These are phyloP conservation scores for Petrocephalus microphthalmus DNA, from an alignment of 2,113 vertebrate species.

Conservation along the genomic window DNA sequence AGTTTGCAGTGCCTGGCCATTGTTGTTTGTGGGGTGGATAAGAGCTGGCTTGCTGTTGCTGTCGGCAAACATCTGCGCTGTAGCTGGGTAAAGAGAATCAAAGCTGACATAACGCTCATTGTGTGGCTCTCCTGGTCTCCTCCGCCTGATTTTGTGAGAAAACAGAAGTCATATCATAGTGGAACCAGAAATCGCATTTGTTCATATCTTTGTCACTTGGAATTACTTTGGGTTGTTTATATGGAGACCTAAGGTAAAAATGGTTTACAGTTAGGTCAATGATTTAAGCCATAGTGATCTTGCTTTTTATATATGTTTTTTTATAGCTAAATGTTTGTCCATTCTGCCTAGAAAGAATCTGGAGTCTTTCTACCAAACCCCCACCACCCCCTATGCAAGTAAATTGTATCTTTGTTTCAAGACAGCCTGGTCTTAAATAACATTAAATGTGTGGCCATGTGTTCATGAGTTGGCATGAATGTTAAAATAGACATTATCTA, in stretches of 20 bases:
- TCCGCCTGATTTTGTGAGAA: neutral
- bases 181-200: neutral
- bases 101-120: neutral
- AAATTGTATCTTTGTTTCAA: neutral
- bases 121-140: neutral
- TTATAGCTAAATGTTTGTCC: neutral
- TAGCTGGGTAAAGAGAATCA: neutral
- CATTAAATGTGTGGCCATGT: neutral
- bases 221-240: neutral
- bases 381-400: neutral
- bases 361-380: neutral
- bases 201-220: neutral
- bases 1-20: neutral
- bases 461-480: neutral
- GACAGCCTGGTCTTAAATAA: neutral
- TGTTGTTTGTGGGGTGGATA: neutral
- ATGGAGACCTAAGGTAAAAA: neutral
- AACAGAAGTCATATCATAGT: neutral
- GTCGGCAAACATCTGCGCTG: neutral
- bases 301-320: neutral
- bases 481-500: conserved; percentile 7
- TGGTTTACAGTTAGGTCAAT: neutral
- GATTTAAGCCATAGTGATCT: neutral
- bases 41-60: neutral
- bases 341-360: neutral